These are phyloP conservation scores for Arctocebus calabarensis DNA, from an alignment of 2,797 vertebrate species.

Conservation along the genomic window DNA sequence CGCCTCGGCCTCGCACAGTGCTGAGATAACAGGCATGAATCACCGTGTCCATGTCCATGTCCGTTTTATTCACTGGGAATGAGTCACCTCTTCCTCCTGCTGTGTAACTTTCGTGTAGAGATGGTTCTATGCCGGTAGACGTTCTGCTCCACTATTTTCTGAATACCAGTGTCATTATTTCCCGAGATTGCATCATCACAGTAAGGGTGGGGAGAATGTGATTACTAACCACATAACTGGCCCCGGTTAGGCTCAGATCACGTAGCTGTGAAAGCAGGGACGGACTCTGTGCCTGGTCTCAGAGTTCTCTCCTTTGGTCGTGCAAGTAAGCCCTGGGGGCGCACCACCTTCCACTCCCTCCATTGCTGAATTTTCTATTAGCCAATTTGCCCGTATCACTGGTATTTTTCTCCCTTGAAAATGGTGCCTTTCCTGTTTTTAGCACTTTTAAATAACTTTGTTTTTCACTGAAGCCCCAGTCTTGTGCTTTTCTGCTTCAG, in stretches of 20 bases:
- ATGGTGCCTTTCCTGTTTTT: background rate
- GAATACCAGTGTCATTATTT: background rate
- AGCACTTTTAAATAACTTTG: background rate
- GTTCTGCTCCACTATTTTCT: too few species aligned
- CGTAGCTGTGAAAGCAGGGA: background rate
- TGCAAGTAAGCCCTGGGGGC: background rate
- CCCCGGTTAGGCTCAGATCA: background rate
- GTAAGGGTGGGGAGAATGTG: background rate
- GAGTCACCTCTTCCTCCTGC: background rate
- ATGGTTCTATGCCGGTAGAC: background rate
- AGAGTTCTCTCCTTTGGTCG: background rate
- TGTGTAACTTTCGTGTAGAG: rapidly evolving
- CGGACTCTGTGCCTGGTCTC: background rate
- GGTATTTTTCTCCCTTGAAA: background rate
- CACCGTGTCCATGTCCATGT: too few species aligned
- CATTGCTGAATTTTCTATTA: background rate
- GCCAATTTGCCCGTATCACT: too few species aligned
- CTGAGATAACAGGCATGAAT: too few species aligned
- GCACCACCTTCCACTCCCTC: too few species aligned
- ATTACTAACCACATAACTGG: background rate
- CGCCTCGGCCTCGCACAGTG: too few species aligned
- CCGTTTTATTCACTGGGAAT: background rate
- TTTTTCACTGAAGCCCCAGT: too few species aligned
- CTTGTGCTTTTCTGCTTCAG: background rate
- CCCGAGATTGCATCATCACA: background rate